Conservation (phyloP, 2,888 invertebrate genomes). For the Psylliodes chrysocephalus region DNA sequence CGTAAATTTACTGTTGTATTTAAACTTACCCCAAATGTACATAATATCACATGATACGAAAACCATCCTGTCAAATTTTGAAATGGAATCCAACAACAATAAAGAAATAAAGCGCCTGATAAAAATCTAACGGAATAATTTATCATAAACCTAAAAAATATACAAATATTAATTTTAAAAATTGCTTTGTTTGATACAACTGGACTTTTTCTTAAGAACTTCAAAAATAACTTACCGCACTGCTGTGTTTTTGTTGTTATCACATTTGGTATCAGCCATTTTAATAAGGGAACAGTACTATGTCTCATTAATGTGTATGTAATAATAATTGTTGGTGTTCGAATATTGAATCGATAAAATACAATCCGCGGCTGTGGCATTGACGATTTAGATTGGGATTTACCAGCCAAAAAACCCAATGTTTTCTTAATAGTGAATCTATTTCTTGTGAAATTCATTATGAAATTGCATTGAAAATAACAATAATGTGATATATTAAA, state of each 20-base stretch:
- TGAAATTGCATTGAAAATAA: no score
- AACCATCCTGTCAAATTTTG: slow-evolving; percentile 53
- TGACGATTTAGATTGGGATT: background rate
- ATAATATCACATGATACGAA: slow-evolving; percentile 59
- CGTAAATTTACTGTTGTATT: background rate
- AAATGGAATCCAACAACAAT: slow-evolving; percentile 51
- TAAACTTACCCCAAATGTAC: slow-evolving; percentile 58
- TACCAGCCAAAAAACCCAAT: background rate
- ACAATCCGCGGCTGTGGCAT: background rate
- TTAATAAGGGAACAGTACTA: background rate
- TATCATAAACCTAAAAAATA: slow-evolving; percentile 47
- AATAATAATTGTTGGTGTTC: background rate
- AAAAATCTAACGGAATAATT: slow-evolving; percentile 49
- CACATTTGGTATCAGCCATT: slow-evolving; percentile 8
- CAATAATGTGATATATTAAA: no score
- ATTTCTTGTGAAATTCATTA: no score
- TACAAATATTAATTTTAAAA: no score
- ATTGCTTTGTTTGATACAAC: no score
- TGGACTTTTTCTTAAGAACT: background rate
- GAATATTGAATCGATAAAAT: background rate
- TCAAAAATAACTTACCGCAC: slow-evolving; percentile 6
- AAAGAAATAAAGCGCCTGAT: slow-evolving; percentile 49
- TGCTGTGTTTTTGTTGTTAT: background rate
- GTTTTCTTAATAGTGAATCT: background rate
- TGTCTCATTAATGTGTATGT: background rate